Conservation (phyloP, 2,797 vertebrate genomes). For the Gobio occitaniae region DNA sequence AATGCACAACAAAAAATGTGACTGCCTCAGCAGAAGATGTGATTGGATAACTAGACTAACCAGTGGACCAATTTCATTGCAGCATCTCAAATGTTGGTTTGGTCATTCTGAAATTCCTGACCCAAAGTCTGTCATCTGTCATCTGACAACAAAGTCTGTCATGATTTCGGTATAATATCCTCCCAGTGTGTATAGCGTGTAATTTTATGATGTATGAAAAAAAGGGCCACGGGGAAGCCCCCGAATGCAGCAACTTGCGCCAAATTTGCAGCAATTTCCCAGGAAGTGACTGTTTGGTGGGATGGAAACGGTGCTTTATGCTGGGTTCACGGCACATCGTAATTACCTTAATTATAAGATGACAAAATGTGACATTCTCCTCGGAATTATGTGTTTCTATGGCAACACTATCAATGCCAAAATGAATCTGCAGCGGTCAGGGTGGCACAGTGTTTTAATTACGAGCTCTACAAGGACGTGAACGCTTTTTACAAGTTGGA, state of each 20-base stretch:
- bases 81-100: neutral
- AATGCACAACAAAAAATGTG: neutral
- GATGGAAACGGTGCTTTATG: too few relatives aligned
- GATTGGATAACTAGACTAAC: neutral
- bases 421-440: neutral
- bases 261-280: too few relatives aligned
- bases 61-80: neutral
- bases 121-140: neutral
- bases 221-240: too few relatives aligned
- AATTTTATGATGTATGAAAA: too few relatives aligned
- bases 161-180: neutral
- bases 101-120: neutral
- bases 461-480: neutral
- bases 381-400: neutral
- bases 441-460: neutral
- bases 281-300: too few relatives aligned
- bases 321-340: too few relatives aligned
- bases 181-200: neutral
- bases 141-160: too few relatives aligned
- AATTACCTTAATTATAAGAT: neutral
- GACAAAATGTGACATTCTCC: neutral
- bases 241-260: too few relatives aligned
- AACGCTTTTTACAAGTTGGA: neutral
- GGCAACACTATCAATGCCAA: neutral
- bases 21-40: neutral